Base-by-base conservation (phyloP, 1,140 invertebrate species). In the Lepidurus arcticus region DNA sequence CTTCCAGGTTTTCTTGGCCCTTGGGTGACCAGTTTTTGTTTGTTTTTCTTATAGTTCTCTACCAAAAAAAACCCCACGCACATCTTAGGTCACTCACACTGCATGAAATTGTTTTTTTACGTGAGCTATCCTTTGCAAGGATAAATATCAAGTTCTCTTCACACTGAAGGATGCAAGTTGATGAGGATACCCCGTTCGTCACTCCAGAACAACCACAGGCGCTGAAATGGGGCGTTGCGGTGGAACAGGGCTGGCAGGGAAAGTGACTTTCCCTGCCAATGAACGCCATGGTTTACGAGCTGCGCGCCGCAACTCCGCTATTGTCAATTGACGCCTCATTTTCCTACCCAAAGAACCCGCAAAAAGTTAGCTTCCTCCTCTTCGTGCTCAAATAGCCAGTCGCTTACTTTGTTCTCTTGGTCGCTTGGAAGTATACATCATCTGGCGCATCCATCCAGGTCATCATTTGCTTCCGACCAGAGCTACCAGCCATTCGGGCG, bases 361-460 rank as follows among this genome's bases (percentile, higher is more conserved):
- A 75, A 73, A 73, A 80, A 80, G 24, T 53, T 76, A 79, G 79
- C 73, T 79, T 42, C 75, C 5, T 76, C 78, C 21, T 16, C 24
- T n/a, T 75, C 8, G 43, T 44, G 44, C 77, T 24, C 73, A 13
- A 80, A 24, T 8, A 24, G 75, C 21, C 24, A 74, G 53, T 80
- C 13, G 26, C 42, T 45, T 10, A 10, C 65, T 47, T 76, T 42
- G 82, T 91, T 89, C 87, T 97, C 95, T 94, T 98, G 82, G 93
- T 94, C 82, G 89, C 88, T 82, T 94, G 92, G 87, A 97, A 98
- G 86, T 96, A 98, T 76, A 98, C 92, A 87, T 98, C 96, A 86
- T 98, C 96, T 6, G 96, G 96, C 74, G 96, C 96, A 87, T 98
- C 96, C 91, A 97, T 95, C 95, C 95, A 98, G 83, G 94, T 97